Conservation (phyloP, 2,888 invertebrate genomes). For the Agonum fuliginosum region DNA sequence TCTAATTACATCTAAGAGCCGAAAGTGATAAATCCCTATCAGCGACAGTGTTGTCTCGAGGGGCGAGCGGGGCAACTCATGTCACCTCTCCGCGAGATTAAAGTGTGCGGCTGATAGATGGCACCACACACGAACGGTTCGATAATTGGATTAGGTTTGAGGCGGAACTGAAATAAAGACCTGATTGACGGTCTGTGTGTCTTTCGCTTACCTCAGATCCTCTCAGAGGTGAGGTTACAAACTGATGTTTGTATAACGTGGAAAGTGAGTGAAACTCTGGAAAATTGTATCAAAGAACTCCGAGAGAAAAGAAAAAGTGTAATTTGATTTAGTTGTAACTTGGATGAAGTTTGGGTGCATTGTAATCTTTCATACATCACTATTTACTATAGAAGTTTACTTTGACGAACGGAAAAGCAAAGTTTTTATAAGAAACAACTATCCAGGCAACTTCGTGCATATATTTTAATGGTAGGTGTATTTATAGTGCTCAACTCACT, state of each 20-base stretch:
- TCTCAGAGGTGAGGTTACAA: background rate
- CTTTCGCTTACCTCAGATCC: background rate
- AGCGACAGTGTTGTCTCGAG: conserved; percentile 3
- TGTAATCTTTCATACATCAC: no score
- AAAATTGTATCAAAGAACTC: background rate
- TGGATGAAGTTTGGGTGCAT: no score
- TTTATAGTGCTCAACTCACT: no score
- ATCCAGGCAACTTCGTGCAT: no score
- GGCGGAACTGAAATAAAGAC: conserved; percentile 23
- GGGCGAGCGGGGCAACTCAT: background rate
- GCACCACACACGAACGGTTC: conserved; percentile 27
- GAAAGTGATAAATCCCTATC: conserved; percentile 9
- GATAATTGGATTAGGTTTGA: conserved; percentile 39
- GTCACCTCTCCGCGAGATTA: conserved; percentile 37
- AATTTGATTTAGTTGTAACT: no score
- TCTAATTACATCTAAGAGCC: conserved; percentile 29
- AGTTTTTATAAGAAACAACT: no score
- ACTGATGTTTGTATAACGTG: background rate
- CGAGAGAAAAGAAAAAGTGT: background rate
- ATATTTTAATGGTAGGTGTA: no score
- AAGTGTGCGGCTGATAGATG: conserved; percentile 42
- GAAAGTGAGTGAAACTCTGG: background rate
- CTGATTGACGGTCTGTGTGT: conserved; percentile 10
- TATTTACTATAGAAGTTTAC: no score
- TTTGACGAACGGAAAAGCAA: no score